Base-by-base conservation (phyloP, 2,797 vertebrate species). In the Coranthus polyacanthus region DNA sequence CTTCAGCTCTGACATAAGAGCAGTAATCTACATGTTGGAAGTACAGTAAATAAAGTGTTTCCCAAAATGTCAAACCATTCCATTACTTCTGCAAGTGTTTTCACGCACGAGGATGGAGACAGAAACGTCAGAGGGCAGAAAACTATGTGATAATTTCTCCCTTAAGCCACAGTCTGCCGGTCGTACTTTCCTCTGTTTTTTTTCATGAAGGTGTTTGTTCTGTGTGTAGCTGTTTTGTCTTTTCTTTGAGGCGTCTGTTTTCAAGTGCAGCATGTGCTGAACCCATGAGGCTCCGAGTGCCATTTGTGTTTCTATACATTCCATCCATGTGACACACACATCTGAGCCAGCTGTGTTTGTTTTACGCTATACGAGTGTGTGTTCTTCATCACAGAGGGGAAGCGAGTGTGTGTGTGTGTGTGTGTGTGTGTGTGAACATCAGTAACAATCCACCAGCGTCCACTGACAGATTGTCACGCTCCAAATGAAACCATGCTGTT, bases 271-370 rank as follows among this genome's bases (percentile, higher is more conserved):
- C 63, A 8, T 17, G n/a, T 39, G 56, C 49, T 39, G 2, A 39
- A 55, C 20, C 47, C 16, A 43, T 52, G 20, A 47, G 37, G 52
- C 37, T 43, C n/a, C 2, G 13, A 58, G 67, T 6, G 20, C 22
- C 36, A 15, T 63, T 74, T 79, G 37, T 68, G 68, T 61, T 75
- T 45, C 79, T 74, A 62, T 80, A 75, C 79, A 68, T 84, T 88
- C 84, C 85, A 70, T 26, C 51, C 53, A 55, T 68, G 73, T 88
- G 75, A 87, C 74, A 79, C 62, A 54, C 45, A 60, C 47, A 68
- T 81, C 58, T 55, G 53, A 83, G 53, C 72, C 90, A 89, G 90
- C 88, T 90, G 88, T 86, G 87, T 89, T 90, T 88, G 78, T 81
- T 61, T 86, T 81, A 43, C 1, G 0, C 68, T 36, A 44, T 24